These are phyloP conservation scores for Mesorhabditis sp. DNA, from an alignment of 2,888 invertebrate genomes.

Conservation along the genomic window DNA sequence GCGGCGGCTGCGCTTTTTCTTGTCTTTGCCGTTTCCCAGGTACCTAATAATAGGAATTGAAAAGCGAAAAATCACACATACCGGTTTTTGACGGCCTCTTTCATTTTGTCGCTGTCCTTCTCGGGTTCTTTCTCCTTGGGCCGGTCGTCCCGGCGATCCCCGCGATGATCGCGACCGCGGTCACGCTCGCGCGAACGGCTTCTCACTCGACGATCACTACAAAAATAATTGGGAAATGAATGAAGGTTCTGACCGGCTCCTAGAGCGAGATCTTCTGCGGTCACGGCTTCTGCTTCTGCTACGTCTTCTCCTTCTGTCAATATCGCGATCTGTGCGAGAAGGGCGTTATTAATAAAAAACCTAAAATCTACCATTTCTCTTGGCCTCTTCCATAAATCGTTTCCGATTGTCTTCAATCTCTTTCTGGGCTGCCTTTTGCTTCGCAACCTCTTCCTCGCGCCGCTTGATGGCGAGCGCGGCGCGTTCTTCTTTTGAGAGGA, in stretches of 20 bases:
- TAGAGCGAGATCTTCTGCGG: slow-evolving; percentile 10
- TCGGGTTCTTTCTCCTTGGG: neutral
- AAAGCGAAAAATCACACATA: slow-evolving; percentile 26
- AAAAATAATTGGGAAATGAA: neutral
- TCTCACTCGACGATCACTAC: neutral
- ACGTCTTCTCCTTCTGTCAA: slow-evolving; percentile 22
- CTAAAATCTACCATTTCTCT: slow-evolving; percentile 11
- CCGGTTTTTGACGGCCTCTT: slow-evolving; percentile 46
- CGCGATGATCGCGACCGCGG: slow-evolving; percentile 9
- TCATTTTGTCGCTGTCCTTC: slow-evolving; percentile 37
- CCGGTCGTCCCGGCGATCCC: slow-evolving; percentile 3
- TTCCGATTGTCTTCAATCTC: slow-evolving; percentile 68
- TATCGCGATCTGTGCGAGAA: slow-evolving; percentile 10
- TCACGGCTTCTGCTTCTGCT: slow-evolving; percentile 21
- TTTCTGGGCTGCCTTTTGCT: slow-evolving; percentile 72
- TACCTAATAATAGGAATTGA: slow-evolving; percentile 10
- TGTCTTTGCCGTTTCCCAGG: slow-evolving; percentile 61
- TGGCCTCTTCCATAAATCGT: slow-evolving; percentile 62
- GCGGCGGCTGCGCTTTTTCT: slow-evolving; percentile 72
- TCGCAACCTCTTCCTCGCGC: slow-evolving; percentile 78
- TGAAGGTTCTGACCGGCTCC: neutral
- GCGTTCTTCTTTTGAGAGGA: slow-evolving; percentile 90
- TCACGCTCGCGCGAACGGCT: slow-evolving; percentile 12
- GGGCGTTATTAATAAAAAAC: neutral
- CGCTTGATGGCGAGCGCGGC: slow-evolving; percentile 82